Evolutionary conservation across 2,113 vertebrate genomes (phyloP).

Genomic region (Vanacampus margaritifer): DNA sequence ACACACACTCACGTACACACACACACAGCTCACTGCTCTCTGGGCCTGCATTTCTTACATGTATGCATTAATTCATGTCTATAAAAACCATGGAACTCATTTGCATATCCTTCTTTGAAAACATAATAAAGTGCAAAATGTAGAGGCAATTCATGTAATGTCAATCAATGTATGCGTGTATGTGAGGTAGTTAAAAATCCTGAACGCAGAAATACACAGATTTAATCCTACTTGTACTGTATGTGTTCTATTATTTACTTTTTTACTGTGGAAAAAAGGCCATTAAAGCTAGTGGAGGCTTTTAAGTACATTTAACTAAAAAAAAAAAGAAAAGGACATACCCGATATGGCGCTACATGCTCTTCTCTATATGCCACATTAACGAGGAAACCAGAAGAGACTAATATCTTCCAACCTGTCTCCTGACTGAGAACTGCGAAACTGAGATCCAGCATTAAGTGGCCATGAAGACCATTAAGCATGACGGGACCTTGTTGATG

Average conservation of each 20-base stretch:
- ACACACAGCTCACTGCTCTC: no score
- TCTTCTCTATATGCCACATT: not conserved
- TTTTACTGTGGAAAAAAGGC: not conserved
- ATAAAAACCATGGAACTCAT: not conserved
- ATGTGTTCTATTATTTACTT: not conserved
- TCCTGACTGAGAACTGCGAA: not conserved
- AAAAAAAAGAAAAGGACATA: not conserved
- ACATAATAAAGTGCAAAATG: not conserved
- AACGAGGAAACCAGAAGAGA: constrained; percentile 6
- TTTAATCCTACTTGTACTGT: not conserved
- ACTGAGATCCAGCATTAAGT: not conserved
- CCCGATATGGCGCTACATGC: not conserved
- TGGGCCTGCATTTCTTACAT: not conserved
- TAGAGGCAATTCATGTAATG: not conserved
- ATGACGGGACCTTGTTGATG: constrained; percentile 13
- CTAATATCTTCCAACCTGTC: not conserved
- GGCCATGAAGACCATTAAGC: constrained; percentile 11
- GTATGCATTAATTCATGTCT: not conserved
- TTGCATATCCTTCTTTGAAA: not conserved
- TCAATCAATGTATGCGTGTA: not conserved
- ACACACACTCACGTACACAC: no score
- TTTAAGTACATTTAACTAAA: not conserved
- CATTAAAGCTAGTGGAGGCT: not conserved
- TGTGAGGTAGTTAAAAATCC: not conserved
- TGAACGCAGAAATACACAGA: not conserved